Evolutionary conservation across 2,888 invertebrate species (phyloP).

Genomic region (Dynastes hyllus): DNA sequence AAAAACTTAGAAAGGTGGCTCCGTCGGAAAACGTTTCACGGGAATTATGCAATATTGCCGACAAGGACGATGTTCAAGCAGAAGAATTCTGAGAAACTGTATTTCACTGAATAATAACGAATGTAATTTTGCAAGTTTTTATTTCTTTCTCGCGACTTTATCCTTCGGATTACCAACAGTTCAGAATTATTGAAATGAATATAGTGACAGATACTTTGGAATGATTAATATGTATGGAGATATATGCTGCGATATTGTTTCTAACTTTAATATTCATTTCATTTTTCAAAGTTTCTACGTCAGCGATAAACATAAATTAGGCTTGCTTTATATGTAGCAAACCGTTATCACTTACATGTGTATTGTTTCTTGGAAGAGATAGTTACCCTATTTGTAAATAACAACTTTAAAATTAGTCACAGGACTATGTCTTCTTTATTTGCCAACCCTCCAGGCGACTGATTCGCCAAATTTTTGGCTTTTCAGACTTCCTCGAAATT

Average conservation of each 20-base stretch:
- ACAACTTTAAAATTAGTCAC: too few species aligned
- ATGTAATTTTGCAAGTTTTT: constrained; percentile 44
- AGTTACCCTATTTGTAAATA: too few species aligned
- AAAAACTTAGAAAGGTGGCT: constrained; percentile 56
- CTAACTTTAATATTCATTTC: neutral
- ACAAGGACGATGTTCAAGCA: constrained; percentile 27
- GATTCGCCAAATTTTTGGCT: too few species aligned
- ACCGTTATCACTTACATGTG: too few species aligned
- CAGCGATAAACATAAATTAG: too few species aligned
- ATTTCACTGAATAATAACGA: constrained; percentile 45
- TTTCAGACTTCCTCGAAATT: too few species aligned
- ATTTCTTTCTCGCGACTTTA: constrained; percentile 24
- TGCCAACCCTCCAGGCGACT: too few species aligned
- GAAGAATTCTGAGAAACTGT: constrained; percentile 40
- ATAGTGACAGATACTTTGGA: neutral
- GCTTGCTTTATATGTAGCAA: too few species aligned
- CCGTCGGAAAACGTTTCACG: constrained; percentile 51
- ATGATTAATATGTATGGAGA: neutral
- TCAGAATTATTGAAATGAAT: constrained; percentile 4
- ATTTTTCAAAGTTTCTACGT: neutral
- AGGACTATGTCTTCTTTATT: too few species aligned
- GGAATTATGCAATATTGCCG: constrained; percentile 51
- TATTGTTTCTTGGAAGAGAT: too few species aligned
- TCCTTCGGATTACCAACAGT: constrained; percentile 19
- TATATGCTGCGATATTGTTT: neutral